Evolutionary conservation across 1,140 invertebrate species (phyloP).

Genomic region (Paraescarpia echinospica): DNA sequence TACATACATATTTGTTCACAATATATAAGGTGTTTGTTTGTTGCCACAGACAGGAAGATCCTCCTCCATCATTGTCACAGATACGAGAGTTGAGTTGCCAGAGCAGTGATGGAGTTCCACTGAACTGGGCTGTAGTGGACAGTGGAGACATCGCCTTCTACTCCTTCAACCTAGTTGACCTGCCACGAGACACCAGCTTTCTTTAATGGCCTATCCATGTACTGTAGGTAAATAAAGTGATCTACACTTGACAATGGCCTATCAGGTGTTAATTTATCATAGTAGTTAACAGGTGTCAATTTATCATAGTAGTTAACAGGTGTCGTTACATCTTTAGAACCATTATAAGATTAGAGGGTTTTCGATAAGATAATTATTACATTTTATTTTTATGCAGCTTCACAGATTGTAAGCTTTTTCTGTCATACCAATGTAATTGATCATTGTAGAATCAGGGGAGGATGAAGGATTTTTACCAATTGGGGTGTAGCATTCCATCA

Average conservation of each 20-base stretch:
- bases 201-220: background rate
- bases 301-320: background rate
- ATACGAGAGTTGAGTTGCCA: constrained; percentile 26
- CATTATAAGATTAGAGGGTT: background rate
- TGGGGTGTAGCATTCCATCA: no score
- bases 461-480: no score
- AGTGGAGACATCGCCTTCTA: constrained; percentile 50
- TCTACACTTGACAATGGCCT: background rate
- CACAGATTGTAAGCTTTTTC: no score
- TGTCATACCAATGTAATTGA: no score
- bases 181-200: constrained; percentile 28
- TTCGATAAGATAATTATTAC: background rate
- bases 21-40: background rate
- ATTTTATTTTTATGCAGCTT: background rate
- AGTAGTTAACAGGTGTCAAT: background rate
- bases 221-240: background rate
- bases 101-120: constrained; percentile 36
- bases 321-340: background rate
- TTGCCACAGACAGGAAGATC: constrained; percentile 34
- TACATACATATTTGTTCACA: background rate
- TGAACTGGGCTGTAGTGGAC: constrained; percentile 50
- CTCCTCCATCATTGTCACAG: constrained; percentile 30
- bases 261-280: background rate
- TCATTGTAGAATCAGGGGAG: no score
- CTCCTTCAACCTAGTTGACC: constrained; percentile 35